A percentile compares a stretch with the other conserved stretches of the same genome.
phyloP scores from a whole-genome alignment of 2,113 vertebrate species.

The Pristiophorus japonicus region DNA sequence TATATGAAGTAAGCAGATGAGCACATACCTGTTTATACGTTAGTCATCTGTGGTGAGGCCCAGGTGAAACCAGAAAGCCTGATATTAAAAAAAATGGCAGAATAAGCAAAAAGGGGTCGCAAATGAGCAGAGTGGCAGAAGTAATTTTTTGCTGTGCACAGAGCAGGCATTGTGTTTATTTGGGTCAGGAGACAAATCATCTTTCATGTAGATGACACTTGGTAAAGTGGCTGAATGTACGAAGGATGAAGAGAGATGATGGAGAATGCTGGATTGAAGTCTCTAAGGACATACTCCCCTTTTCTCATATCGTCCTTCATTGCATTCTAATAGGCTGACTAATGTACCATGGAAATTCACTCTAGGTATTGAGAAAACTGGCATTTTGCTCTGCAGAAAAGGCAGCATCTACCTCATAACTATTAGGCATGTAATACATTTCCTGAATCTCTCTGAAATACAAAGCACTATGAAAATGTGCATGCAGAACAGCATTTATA shows the following conservation, averaged over 20 bases:
- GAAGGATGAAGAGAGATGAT: slow-evolving; percentile 93
- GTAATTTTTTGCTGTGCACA: slow-evolving; percentile 67
- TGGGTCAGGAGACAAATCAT: slow-evolving; percentile 95
- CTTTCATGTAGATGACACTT: slow-evolving; percentile 93
- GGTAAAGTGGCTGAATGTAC: slow-evolving; percentile 86
- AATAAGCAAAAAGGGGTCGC: slow-evolving; percentile 67
- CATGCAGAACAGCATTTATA: slow-evolving; percentile 16
- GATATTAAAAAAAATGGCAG: slow-evolving; percentile 57
- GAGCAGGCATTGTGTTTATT: slow-evolving; percentile 88
- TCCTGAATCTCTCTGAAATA: neutral
- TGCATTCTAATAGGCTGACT: slow-evolving; percentile 97
- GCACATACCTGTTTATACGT: slow-evolving; percentile 77
- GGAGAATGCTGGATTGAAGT: slow-evolving; percentile 78
- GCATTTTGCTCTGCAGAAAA: slow-evolving; percentile 57
- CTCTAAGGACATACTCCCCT: slow-evolving; percentile 79
- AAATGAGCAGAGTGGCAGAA: slow-evolving; percentile 78
- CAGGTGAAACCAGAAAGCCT: slow-evolving; percentile 72
- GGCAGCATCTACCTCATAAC: slow-evolving; percentile 39
- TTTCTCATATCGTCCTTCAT: slow-evolving; percentile 81
- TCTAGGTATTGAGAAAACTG: slow-evolving; percentile 69
- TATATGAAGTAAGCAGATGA: slow-evolving; percentile 67
- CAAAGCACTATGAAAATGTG: neutral
- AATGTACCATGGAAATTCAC: slow-evolving; percentile 98
- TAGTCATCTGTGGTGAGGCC: slow-evolving; percentile 72
- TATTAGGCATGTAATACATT: slow-evolving; percentile 28